These are phyloP conservation scores for Rhabditophanes sp. DNA, from an alignment of 2,888 invertebrate species.

Conservation along the genomic window DNA sequence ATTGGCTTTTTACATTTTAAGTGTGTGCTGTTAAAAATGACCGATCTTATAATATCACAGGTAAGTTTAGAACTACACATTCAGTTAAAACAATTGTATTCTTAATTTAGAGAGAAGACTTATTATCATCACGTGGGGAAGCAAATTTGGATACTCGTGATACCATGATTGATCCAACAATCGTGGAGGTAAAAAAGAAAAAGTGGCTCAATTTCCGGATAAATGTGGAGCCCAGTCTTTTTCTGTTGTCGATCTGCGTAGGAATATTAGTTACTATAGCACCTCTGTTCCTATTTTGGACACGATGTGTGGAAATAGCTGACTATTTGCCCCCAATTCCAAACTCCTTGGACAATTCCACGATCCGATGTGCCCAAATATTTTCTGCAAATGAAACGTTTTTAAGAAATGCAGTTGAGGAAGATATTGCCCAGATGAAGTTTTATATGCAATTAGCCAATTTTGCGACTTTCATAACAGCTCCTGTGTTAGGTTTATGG, in stretches of 20 bases:
- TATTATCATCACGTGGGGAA: no score
- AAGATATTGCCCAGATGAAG: slow-evolving; percentile 26
- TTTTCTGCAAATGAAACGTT: slow-evolving; percentile 19
- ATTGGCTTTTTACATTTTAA: no score
- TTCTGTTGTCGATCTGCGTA: slow-evolving; percentile 13
- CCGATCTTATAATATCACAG: no score
- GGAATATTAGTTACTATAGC: slow-evolving; percentile 11
- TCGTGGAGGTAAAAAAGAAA: no score
- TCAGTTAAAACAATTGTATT: no score
- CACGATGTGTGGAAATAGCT: slow-evolving; percentile 17
- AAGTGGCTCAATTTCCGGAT: slow-evolving; percentile 6
- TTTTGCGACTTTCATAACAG: neutral
- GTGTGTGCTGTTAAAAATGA: no score
- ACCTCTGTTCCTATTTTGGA: slow-evolving; percentile 15
- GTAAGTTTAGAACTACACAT: no score
- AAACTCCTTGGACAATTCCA: slow-evolving; percentile 13
- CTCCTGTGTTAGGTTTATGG: slow-evolving; percentile 3
- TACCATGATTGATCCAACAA: no score
- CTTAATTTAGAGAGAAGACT: no score
- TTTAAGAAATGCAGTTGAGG: slow-evolving; percentile 27
- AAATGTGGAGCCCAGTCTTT: slow-evolving; percentile 16
- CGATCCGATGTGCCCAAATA: slow-evolving; percentile 21
- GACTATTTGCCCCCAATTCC: no score
- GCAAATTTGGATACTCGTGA: no score
- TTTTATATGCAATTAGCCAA: slow-evolving; percentile 26